A percentile compares a stretch with the other conserved stretches of the same genome.
Conservation (phyloP, 2,113 vertebrate genomes). For the Agapornis roseicollis region DNA sequence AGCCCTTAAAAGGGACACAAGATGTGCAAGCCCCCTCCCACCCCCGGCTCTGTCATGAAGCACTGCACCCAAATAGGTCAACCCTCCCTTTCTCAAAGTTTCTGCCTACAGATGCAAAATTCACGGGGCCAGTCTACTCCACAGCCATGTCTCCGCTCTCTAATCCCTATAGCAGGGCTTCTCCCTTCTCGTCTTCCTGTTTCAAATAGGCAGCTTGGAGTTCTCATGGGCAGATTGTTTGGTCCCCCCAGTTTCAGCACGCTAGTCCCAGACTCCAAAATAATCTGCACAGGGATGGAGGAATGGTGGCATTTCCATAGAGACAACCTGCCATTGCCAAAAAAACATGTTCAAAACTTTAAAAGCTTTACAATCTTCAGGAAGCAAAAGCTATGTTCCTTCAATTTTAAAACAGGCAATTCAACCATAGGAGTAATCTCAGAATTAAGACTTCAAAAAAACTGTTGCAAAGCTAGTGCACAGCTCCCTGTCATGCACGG, state of each 20-base stretch:
- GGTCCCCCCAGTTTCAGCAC: background rate
- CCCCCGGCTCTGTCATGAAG: accelerated
- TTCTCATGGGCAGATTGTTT: background rate
- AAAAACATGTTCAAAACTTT: background rate
- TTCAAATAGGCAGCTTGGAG: background rate
- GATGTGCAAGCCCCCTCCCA: background rate
- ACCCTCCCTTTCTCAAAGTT: background rate
- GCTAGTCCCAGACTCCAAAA: background rate
- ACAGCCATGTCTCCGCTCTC: background rate
- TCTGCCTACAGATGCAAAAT: background rate
- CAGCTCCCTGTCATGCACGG: background rate
- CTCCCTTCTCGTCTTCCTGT: background rate
- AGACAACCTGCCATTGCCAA: background rate
- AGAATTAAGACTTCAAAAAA: background rate
- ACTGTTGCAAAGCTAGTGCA: background rate
- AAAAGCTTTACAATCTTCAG: background rate
- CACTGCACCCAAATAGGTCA: background rate
- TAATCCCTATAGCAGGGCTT: background rate
- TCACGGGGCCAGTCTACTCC: background rate
- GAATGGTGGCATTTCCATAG: background rate
- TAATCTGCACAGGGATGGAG: background rate
- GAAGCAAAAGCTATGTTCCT: background rate
- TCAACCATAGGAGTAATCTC: background rate
- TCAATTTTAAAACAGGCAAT: background rate
- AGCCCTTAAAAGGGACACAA: background rate